Evolutionary conservation across 92 coral and sea anemone species (phyloP), one percentile per base, ranked within the genome.

Genomic region (Siderastrea radians): DNA sequence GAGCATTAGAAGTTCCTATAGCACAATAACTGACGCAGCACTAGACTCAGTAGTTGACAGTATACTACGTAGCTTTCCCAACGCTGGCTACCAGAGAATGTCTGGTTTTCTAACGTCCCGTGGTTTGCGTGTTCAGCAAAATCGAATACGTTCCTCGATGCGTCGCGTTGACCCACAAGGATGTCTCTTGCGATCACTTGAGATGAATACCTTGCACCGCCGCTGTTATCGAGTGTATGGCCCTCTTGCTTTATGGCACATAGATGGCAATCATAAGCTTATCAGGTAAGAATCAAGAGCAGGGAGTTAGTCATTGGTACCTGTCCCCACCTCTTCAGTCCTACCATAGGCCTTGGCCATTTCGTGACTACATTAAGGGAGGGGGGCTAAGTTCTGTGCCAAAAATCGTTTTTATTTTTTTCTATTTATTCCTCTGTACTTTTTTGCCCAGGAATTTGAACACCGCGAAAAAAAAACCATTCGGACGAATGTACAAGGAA

Each of bases 11-110:
- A 44, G 60, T 55, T 65, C 75, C 46, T 86, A 86, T 68, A 50
- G 49, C 15, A 62, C 55, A 17, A 79, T 79, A 68, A 38, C 86
- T 8, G 74, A 87, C 49, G 86, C 69, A 68, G 60, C 3, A 69
- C 72, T 79, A 63, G 86, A 87, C 44, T 38, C 5, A 58, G 8
- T 68, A 15, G 80, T 87, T 54, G 57, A 49, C 57, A 68, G 55
- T 38, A 16, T 79, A 13, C 74, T 79, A 78, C 46, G 77, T 11
- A 9, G 72, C 4, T 87, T 87, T 65, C 90, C 90, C 46, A 87
- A 87, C 74, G 53, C 80, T 57, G 90, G 90, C 38, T 87, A 79
- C 73, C 55, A 62, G 86, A 68, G 86, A 53, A 80, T 80, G 86
- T 69, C 86, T 72, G 79, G 90, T 17, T 72, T 78, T 75, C 58